Conservation (phyloP, 2,113 vertebrate genomes). For the Clarias batrachus region DNA sequence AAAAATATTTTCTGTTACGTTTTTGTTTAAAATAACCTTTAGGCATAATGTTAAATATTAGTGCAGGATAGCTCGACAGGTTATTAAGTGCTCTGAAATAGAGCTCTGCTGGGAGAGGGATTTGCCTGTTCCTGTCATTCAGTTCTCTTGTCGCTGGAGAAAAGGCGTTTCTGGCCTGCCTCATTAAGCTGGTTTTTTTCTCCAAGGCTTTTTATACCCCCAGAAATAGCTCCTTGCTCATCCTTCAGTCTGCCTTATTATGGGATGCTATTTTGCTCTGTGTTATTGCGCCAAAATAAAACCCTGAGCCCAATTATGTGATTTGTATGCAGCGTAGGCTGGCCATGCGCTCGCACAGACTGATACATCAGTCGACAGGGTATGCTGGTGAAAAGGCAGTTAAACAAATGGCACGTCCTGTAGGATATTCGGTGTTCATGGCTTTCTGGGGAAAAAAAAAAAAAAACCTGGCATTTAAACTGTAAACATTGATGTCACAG, state of each 20-base stretch:
- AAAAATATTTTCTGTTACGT: not conserved
- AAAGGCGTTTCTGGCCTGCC: constrained; percentile 5
- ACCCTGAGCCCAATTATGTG: constrained; percentile 4
- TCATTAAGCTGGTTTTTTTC: constrained; percentile 29
- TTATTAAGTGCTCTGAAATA: constrained; percentile 1
- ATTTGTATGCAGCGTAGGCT: constrained; percentile 10
- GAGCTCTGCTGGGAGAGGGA: not conserved
- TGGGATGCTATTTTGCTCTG: constrained; percentile 2
- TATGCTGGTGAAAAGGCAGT: not conserved
- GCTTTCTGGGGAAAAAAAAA: not conserved
- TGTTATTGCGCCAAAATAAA: constrained; percentile 20
- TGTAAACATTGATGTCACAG: too few relatives aligned
- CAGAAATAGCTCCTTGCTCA: constrained; percentile 11
- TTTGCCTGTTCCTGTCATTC: not conserved
- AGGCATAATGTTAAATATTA: constrained; percentile 2
- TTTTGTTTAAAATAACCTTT: not conserved
- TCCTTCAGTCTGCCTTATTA: constrained; percentile 13
- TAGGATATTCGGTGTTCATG: not conserved
- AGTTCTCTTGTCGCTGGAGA: not conserved
- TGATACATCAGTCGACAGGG: not conserved
- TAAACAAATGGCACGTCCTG: constrained; percentile 14
- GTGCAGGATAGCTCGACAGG: not conserved
- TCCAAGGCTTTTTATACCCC: constrained; percentile 12
- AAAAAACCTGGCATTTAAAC: not conserved
- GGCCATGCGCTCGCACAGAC: not conserved